These are phyloP conservation scores for Eleutherodactylus coqui DNA, from an alignment of 2,797 vertebrate species.

Conservation along the genomic window DNA sequence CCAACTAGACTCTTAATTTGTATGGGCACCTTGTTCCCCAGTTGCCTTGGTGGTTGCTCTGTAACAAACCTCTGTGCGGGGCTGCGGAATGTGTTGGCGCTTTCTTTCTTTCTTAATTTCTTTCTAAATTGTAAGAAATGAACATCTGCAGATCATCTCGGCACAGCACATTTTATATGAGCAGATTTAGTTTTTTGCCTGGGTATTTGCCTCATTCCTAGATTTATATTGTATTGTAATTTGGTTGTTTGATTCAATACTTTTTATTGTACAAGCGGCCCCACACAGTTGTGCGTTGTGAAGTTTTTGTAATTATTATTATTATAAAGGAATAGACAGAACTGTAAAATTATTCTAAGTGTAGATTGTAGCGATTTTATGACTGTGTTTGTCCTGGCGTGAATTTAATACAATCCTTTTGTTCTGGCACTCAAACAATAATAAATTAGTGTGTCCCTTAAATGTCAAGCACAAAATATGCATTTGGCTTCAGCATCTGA, in stretches of 20 bases:
- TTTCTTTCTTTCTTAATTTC: no score
- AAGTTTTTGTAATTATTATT: neutral
- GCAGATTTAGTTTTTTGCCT: neutral
- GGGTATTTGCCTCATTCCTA: neutral
- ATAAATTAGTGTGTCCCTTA: constrained; percentile 56
- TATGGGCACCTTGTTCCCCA: neutral
- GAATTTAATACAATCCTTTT: constrained; percentile 50
- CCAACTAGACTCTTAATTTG: no score
- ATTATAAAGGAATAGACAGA: neutral
- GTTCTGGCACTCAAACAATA: constrained; percentile 47
- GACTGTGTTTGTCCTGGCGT: constrained; percentile 54
- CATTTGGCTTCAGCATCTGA: constrained; percentile 47
- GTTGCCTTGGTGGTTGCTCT: neutral
- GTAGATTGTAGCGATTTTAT: constrained; percentile 35
- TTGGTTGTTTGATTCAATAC: neutral
- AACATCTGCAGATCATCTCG: neutral
- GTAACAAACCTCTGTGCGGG: neutral
- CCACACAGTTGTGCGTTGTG: neutral
- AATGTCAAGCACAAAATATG: constrained; percentile 57
- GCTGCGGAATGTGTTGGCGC: neutral
- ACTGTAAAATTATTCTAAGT: neutral
- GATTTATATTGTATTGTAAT: neutral
- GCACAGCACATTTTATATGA: neutral
- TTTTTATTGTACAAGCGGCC: neutral
- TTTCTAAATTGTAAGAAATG: neutral